phyloP scores from a whole-genome alignment of 2,797 vertebrate genomes.

The Crocodylus rhombifer region DNA sequence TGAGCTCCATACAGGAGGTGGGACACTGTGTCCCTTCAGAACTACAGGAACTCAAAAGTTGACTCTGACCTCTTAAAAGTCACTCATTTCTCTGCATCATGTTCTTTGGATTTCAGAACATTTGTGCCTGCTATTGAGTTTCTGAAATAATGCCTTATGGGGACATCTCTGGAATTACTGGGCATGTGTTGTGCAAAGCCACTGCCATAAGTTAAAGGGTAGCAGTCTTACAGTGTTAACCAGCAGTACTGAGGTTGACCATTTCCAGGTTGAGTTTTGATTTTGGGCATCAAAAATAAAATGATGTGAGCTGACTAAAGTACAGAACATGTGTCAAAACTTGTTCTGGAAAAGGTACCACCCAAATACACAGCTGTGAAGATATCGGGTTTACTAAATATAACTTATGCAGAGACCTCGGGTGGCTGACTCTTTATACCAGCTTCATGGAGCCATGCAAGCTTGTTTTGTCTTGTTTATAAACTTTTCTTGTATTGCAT shows the following conservation, averaged over 20 bases:
- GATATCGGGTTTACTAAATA: background rate
- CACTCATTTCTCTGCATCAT: background rate
- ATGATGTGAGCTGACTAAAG: background rate
- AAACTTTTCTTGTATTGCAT: background rate
- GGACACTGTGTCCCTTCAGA: fast-evolving
- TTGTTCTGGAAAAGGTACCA: background rate
- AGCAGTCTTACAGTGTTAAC: background rate
- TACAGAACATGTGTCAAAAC: background rate
- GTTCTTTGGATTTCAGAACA: background rate
- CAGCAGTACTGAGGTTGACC: background rate
- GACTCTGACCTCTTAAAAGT: background rate
- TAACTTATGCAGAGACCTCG: too few species aligned
- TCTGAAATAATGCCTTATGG: background rate
- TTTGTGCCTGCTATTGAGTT: background rate
- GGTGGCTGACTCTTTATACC: too few species aligned
- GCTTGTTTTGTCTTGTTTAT: too few species aligned
- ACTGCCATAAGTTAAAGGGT: background rate
- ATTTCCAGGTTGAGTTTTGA: background rate
- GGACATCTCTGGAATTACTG: background rate
- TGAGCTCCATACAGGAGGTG: background rate
- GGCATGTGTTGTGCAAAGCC: background rate
- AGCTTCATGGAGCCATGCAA: too few species aligned
- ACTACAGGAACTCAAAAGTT: background rate
- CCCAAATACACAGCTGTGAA: background rate
- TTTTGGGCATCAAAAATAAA: background rate